These are phyloP conservation scores for Thymelicus lineola DNA, from an alignment of 2,888 invertebrate species.

Conservation along the genomic window DNA sequence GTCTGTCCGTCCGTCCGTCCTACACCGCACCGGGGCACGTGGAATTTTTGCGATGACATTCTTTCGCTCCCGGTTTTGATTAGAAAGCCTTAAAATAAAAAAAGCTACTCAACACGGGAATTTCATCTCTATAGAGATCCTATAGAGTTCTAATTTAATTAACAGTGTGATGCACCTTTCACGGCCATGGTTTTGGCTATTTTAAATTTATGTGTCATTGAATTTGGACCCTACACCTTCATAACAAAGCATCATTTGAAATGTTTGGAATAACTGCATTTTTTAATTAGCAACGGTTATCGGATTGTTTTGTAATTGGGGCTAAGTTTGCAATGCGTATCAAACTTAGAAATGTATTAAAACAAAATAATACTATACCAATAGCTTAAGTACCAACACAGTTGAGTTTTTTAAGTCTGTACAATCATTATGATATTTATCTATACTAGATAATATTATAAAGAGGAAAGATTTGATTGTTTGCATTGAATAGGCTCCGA, in stretches of 20 bases:
- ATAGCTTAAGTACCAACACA: no score
- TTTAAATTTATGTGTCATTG: slow-evolving; percentile 30
- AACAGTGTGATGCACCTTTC: background rate
- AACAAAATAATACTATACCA: no score
- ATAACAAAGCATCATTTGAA: slow-evolving; percentile 24
- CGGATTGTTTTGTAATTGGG: slow-evolving; percentile 32
- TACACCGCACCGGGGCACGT: slow-evolving; percentile 49
- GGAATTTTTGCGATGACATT: slow-evolving; percentile 73
- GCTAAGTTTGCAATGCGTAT: slow-evolving; percentile 18
- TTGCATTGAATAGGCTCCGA: no score
- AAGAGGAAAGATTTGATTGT: no score
- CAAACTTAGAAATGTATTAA: no score
- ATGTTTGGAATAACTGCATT: slow-evolving; percentile 19
- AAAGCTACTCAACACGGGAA: background rate
- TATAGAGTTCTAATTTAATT: background rate
- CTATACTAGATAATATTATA: no score
- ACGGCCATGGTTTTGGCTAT: slow-evolving; percentile 26
- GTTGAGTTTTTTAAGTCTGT: no score
- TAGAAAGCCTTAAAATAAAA: slow-evolving; percentile 54
- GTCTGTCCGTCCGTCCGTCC: slow-evolving; percentile 52
- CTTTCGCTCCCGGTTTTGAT: slow-evolving; percentile 70
- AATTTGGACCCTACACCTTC: slow-evolving; percentile 31
- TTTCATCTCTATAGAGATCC: background rate
- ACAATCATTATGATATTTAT: no score
- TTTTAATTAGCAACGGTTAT: slow-evolving; percentile 25